Evolutionary conservation across 2,888 invertebrate genomes (phyloP), one percentile per base, ranked within the genome.

Genomic region (Coelinius sp.): DNA sequence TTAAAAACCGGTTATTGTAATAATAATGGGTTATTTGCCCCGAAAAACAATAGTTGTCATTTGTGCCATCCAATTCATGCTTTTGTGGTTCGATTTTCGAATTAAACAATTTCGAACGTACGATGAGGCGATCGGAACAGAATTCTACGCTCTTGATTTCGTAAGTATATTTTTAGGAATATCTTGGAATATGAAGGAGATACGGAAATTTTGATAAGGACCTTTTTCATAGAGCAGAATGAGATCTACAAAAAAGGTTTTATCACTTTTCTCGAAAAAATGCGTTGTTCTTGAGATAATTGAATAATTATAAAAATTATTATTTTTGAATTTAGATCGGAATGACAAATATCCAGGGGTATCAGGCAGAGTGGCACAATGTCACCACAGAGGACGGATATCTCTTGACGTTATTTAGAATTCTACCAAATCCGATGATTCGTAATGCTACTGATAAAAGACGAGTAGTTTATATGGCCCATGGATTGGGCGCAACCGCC

Each of bases 371-470:
- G 65, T 82, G 84, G 44, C 84, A 84, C 71, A 73, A 74, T 0
- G 72, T 84, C 14, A 82, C 76, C 1, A 85, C 85, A 1, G 71
- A 75, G 20, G 85, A 85, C 74, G 85, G 85, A 27, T 85, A 85
- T 69, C 75, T 68, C 4, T 64, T 85, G 35, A 72, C 62, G 4
- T 46, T 84, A 64, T 82, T 83, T 66, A 77, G 85, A 68, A 83
- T 85, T 71, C 5, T 31, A 1, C 79, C 84, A 0, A 78, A 78
- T 7, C 80, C 80, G 53, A 80, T 82, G 1, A 31, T 65, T 5
- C 76, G 68, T 7, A 75, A 80, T 0, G 73, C 67, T 12, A 75
- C 62, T 25, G 46, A 35, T 25, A 79, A 74, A n/a, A 83, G 81
- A 73, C 81, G 79, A 2, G 73, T 82, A 20, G 73, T 82, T 64